Percentiles rank a stretch among this genome's conserved stretches.
These are phyloP conservation scores for Drosophila ananassae DNA, from an alignment of 1,140 invertebrate genomes.

Conservation along the genomic window DNA sequence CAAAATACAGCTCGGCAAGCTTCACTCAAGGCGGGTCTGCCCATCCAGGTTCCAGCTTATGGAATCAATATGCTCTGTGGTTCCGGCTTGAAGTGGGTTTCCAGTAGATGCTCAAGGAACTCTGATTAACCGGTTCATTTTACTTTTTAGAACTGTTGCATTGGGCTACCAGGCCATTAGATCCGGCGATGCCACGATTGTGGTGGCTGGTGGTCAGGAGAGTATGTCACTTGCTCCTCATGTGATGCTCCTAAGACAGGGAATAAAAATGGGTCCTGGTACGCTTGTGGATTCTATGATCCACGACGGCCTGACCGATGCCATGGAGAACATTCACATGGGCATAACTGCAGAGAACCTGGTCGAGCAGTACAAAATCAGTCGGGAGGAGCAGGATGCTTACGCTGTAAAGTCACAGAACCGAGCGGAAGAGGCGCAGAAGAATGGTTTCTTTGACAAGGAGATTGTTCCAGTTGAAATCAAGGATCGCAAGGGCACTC, in stretches of 20 bases:
- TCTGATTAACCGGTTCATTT: not conserved
- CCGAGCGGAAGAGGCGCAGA: constrained; percentile 88
- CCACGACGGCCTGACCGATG: constrained; percentile 92
- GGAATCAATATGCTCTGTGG: constrained; percentile 94
- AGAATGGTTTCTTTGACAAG: constrained; percentile 88
- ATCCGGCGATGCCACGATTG: constrained; percentile 88
- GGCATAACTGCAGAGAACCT: constrained; percentile 94
- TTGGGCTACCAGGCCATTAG: constrained; percentile 90
- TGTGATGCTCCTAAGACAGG: constrained; percentile 87
- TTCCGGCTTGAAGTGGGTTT: constrained; percentile 90
- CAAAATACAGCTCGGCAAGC: constrained; percentile 95
- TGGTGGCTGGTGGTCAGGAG: constrained; percentile 94
- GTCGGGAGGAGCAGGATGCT: constrained; percentile 90
- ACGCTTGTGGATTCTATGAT: constrained; percentile 89
- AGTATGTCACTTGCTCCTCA: constrained; percentile 93
- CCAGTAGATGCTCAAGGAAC: not conserved
- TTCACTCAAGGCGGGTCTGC: constrained; percentile 90
- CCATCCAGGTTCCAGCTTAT: constrained; percentile 89
- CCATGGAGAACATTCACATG: constrained; percentile 92
- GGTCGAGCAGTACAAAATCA: constrained; percentile 88
- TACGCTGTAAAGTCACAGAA: constrained; percentile 90
- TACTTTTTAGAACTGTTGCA: constrained; percentile 87
- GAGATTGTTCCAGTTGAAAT: constrained; percentile 89
- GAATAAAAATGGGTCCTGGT: constrained; percentile 89
- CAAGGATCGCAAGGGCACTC: constrained; percentile 84